A percentile compares a stretch with the other conserved stretches of the same genome.
Conservation (phyloP, 2,113 vertebrate species). For the Vulpes ferrilata region DNA sequence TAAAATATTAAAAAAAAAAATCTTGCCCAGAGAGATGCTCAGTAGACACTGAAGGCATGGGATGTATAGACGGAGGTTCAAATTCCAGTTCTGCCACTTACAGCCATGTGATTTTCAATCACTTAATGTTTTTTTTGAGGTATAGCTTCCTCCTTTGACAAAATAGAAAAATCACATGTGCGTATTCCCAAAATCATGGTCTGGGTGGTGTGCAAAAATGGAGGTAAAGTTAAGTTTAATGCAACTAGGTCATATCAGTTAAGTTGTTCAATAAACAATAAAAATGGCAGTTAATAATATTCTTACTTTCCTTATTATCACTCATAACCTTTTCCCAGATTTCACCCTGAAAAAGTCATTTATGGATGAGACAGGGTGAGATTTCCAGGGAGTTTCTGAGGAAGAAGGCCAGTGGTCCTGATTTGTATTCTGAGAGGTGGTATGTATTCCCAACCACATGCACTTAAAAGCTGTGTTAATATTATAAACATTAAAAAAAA, state of each 20-base stretch:
- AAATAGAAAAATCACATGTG: not conserved
- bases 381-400: not conserved
- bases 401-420: not conserved
- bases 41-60: not conserved
- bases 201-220: accelerated
- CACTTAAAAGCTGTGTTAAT: not conserved
- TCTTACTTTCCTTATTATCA: not conserved
- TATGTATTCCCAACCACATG: not conserved
- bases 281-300: not conserved
- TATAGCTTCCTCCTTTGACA: not conserved
- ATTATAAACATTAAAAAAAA: no score
- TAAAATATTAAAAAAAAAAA: not conserved
- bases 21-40: accelerated
- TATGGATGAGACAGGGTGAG: not conserved
- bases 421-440: not conserved
- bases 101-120: not conserved
- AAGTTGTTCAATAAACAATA: not conserved
- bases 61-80: not conserved
- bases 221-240: not conserved
- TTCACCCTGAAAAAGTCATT: not conserved
- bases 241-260: no score
- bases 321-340: not conserved
- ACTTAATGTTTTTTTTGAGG: not conserved
- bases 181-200: not conserved
- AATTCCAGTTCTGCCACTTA: not conserved